phyloP scores from a whole-genome alignment of 2,797 vertebrate genomes.

The Cygnus olor region DNA sequence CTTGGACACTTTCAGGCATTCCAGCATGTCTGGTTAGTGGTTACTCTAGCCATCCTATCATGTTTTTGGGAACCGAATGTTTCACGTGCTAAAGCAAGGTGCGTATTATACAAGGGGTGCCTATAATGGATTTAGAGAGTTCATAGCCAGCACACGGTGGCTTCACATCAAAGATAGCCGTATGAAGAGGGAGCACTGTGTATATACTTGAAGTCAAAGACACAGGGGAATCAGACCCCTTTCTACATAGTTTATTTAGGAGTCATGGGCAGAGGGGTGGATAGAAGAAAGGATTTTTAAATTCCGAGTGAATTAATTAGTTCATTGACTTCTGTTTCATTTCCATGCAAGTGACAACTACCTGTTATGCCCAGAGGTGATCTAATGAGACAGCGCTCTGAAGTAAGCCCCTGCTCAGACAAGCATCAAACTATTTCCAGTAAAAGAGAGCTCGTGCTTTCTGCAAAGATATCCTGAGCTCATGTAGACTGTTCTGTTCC shows the following conservation, averaged over 20 bases:
- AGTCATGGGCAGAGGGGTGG: not conserved
- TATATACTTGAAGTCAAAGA: not conserved
- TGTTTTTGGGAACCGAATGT: constrained; percentile 55
- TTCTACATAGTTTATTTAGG: not conserved
- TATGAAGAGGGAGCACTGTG: not conserved
- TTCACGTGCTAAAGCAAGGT: constrained; percentile 36
- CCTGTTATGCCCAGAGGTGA: not conserved
- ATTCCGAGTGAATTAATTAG: constrained; percentile 15
- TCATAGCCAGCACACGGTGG: not conserved
- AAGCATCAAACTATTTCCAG: not conserved
- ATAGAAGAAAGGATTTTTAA: constrained; percentile 12
- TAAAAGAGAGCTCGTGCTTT: not conserved
- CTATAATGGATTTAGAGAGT: not conserved
- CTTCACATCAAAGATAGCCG: not conserved
- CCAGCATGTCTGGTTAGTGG: constrained; percentile 63
- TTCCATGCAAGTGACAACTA: not conserved
- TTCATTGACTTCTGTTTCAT: constrained; percentile 27
- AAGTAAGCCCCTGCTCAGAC: not conserved
- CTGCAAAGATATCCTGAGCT: not conserved
- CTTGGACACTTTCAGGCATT: constrained; percentile 64
- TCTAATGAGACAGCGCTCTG: not conserved
- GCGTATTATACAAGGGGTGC: not conserved
- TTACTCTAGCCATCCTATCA: constrained; percentile 19
- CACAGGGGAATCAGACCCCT: not conserved
- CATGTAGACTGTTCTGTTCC: not conserved